These are phyloP conservation scores for Coptodon bakossiorum DNA, from an alignment of 2,113 vertebrate genomes.

Conservation along the genomic window DNA sequence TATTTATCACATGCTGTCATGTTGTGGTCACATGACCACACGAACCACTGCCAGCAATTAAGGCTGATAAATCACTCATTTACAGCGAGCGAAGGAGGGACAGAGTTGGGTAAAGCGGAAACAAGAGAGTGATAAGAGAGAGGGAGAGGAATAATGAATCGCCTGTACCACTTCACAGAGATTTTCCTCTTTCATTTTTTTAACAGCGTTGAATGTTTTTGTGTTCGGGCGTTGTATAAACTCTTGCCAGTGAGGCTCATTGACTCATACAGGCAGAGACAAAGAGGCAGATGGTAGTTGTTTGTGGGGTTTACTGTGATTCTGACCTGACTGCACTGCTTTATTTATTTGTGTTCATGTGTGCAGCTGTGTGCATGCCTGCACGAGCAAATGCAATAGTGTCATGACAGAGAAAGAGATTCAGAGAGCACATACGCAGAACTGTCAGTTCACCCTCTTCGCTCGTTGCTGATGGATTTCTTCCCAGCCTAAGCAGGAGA, in stretches of 20 bases:
- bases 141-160: constrained; percentile 34
- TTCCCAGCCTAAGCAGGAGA: background rate
- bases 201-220: constrained; percentile 15
- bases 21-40: constrained; percentile 62
- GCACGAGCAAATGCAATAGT: constrained; percentile 41
- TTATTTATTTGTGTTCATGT: constrained; percentile 42
- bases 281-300: constrained; percentile 56
- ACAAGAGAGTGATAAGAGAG: constrained; percentile 28
- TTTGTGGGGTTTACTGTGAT: constrained; percentile 56
- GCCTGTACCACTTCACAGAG: constrained; percentile 12
- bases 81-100: constrained; percentile 56
- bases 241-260: constrained; percentile 45
- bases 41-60: constrained; percentile 66
- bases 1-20: constrained; percentile 68
- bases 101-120: constrained; percentile 11
- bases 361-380: constrained; percentile 1
- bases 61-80: constrained; percentile 71
- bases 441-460: background rate
- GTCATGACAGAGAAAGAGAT: constrained; percentile 23
- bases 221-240: constrained; percentile 51
- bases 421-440: background rate
- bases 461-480: constrained; percentile 22
- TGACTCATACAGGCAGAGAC: constrained; percentile 44
- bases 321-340: constrained; percentile 51
- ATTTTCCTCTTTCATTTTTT: constrained; percentile 29